phyloP scores from a whole-genome alignment of 2,888 invertebrate species.

The Agriopis leucophaearia region DNA sequence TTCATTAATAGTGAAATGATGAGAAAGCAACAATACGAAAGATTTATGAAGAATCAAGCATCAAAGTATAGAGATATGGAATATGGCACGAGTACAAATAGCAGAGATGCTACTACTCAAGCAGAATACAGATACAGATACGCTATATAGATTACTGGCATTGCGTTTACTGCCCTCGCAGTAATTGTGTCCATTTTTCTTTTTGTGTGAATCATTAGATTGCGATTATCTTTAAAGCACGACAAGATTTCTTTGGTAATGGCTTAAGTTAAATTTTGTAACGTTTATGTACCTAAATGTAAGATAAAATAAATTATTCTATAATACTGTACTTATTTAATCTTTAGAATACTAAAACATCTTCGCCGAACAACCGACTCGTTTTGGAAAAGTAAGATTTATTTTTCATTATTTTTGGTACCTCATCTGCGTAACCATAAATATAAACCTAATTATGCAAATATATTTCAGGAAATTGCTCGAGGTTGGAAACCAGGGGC shows the following conservation, averaged over 20 bases:
- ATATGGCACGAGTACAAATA: conserved; percentile 8
- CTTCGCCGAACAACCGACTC: not conserved
- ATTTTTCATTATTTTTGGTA: conserved; percentile 27
- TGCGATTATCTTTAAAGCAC: conserved; percentile 23
- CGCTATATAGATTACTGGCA: conserved; percentile 8
- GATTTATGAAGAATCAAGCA: conserved; percentile 31
- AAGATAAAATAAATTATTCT: conserved; percentile 51
- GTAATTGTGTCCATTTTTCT: conserved; percentile 34
- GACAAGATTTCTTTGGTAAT: conserved; percentile 65
- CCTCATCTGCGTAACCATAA: not conserved
- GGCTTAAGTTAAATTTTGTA: conserved; percentile 74
- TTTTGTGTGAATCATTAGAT: conserved; percentile 54
- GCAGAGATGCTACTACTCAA: conserved; percentile 16
- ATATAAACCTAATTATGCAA: not conserved
- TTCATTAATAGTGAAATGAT: conserved; percentile 69
- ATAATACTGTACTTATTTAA: not conserved
- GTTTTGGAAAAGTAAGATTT: conserved; percentile 27
- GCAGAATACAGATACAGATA: conserved; percentile 11
- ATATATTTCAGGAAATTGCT: conserved; percentile 56
- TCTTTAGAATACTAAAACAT: conserved; percentile 17
- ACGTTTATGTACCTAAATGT: conserved; percentile 52
- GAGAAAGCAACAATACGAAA: conserved; percentile 64
- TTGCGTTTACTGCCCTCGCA: not conserved
- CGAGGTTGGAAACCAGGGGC: conserved; percentile 78
- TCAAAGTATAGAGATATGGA: conserved; percentile 20